Evolutionary conservation across 2,888 invertebrate species (phyloP).

Genomic region (Celastrina argiolus): DNA sequence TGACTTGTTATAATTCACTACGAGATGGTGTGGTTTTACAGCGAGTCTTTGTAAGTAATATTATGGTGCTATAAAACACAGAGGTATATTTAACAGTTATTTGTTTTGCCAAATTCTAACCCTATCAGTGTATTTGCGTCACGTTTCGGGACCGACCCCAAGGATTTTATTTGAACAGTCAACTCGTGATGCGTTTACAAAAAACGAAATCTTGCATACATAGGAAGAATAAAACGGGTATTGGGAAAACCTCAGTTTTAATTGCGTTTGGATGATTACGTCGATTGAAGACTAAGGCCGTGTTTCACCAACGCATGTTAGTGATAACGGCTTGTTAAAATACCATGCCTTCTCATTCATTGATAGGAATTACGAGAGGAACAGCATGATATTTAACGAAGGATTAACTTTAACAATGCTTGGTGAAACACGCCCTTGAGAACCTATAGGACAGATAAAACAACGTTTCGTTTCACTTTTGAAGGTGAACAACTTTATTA

Average conservation of each 20-base stretch:
- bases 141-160: constrained; percentile 17
- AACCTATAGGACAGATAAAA: no score
- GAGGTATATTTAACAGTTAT: constrained; percentile 12
- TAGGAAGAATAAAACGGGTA: not conserved
- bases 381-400: no score
- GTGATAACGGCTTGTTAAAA: no score
- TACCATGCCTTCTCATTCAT: no score
- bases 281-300: not conserved
- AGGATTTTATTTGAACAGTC: constrained; percentile 20
- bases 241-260: not conserved
- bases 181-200: constrained; percentile 15
- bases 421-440: no score
- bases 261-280: not conserved
- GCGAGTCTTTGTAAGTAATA: not conserved
- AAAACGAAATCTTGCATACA: constrained; percentile 16
- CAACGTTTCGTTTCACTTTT: no score
- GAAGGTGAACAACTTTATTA: no score
- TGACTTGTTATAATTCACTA: not conserved
- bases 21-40: not conserved
- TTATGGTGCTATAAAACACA: constrained; percentile 4
- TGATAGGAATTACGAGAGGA: no score
- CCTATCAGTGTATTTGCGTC: constrained; percentile 14
- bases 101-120: constrained; percentile 18
- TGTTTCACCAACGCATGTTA: no score
- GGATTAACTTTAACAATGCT: no score